phyloP scores from a whole-genome alignment of 2,113 vertebrate species.

The Gambusia holbrooki region DNA sequence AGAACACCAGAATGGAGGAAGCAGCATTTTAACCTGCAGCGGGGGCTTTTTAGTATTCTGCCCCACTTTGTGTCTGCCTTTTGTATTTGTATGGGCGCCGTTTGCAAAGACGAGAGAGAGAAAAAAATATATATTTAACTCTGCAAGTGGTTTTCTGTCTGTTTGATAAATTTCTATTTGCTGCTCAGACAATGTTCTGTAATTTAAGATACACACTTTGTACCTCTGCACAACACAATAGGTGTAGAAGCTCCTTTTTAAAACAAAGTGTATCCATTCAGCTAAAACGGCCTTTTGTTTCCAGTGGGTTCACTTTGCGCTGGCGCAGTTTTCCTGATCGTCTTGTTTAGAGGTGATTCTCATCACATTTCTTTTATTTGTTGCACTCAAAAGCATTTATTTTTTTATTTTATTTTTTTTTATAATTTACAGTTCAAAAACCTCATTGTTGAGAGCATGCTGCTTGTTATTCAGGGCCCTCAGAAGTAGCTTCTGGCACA shows the following conservation, averaged over 20 bases:
- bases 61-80: constrained; percentile 28
- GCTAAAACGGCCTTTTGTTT: too few species aligned
- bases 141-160: constrained; percentile 25
- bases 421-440: not conserved
- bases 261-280: constrained; percentile 1
- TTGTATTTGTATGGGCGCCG: constrained; percentile 31
- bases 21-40: constrained; percentile 18
- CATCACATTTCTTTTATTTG: not conserved
- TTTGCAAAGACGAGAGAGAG: not conserved
- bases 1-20: constrained; percentile 10
- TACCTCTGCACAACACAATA: constrained; percentile 15
- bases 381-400: not conserved
- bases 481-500: not conserved
- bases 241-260: not conserved
- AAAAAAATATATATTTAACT: constrained; percentile 19
- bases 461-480: not conserved
- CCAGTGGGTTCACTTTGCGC: not conserved
- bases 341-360: not conserved
- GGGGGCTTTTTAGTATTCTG: constrained; percentile 52
- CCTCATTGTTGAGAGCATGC: not conserved
- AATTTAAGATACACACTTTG: not conserved
- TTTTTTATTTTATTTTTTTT: not conserved
- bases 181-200: constrained; percentile 9
- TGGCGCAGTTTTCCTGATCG: not conserved
- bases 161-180: constrained; percentile 37